A percentile compares a stretch with the other conserved stretches of the same genome.
These are phyloP conservation scores for Ectobius pallidus DNA, from an alignment of 2,888 invertebrate species.

Conservation along the genomic window DNA sequence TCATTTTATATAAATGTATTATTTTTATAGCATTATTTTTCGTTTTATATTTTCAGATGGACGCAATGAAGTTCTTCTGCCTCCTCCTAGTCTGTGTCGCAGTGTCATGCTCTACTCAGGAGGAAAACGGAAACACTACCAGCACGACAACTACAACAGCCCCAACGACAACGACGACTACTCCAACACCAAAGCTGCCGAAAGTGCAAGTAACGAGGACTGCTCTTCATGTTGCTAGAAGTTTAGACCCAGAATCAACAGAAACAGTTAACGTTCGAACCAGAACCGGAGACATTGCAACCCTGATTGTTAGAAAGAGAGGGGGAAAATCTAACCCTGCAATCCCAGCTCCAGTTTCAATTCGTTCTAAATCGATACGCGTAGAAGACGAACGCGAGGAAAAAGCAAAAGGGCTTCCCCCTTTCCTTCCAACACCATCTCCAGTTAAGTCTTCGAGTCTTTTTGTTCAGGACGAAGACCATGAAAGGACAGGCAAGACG, in stretches of 20 bases:
- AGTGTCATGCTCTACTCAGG: neutral
- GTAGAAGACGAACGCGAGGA: slow-evolving; percentile 47
- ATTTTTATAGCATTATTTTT: neutral
- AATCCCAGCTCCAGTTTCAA: slow-evolving; percentile 31
- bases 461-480: neutral
- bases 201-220: slow-evolving; percentile 46
- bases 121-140: neutral
- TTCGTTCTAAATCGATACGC: slow-evolving; percentile 47
- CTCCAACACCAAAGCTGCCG: slow-evolving; percentile 38
- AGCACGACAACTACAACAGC: neutral
- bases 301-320: slow-evolving; percentile 75
- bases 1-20: too few species aligned
- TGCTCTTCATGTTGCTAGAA: slow-evolving; percentile 54
- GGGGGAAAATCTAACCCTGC: slow-evolving; percentile 60
- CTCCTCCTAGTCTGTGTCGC: neutral
- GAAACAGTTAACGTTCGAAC: slow-evolving; percentile 79
- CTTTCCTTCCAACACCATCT: neutral
- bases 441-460: neutral
- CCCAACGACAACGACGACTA: neutral
- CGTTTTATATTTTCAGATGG: slow-evolving; percentile 7
- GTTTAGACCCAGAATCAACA: slow-evolving; percentile 76
- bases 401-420: neutral
- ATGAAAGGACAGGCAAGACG: neutral
- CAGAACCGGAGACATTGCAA: slow-evolving; percentile 75
- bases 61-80: neutral